Base-by-base conservation (phyloP, 2,888 invertebrate genomes). In the Cheilosia impressa region DNA sequence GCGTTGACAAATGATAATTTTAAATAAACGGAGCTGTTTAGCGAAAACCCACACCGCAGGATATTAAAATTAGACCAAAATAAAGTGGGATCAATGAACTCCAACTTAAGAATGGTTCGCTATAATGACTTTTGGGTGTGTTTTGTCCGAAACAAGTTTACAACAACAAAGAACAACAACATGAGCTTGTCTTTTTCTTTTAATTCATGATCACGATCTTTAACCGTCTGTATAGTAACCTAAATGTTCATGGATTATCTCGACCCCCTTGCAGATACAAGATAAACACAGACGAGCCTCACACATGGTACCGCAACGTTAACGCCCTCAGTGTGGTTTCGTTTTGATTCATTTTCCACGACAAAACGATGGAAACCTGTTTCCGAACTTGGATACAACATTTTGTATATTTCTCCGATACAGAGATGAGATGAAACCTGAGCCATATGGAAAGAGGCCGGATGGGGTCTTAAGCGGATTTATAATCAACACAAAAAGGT, bases 221-320 rank as follows among this genome's bases (percentile, higher is more conserved):
- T 24, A 10, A 13, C 15, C 15, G n/a, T 43, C 45, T 31, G 47
- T 66, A 17, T 55, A 24, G 43, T 71, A 50, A 71, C 69, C 69
- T 38, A 47, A 71, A 58, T 58, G 38, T 50, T 34, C 57, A 58
- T n/a, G 58, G 58, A 50, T 69, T 58, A 45, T 55, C 17, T 50
- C 47, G 34, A 24, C 15, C 13, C 31, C 22, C 31, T 7, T 47
- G 9, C 47, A 19, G 47, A 47, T 47, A 17, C 19, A 66, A 57
- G 45, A 57, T 55, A 57, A 31, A 19, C 19, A 13, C 38, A 62
- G 68, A 60, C 66, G 52, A 60, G 62, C 55, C 66, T 60, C 60
- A 77, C 77, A 69, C 77, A 77, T 69, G 52, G 45, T 77, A 77
- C 77, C 77, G 77, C 68, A 77, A 77, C 68, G 58, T 38, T 27